Base-by-base conservation (phyloP, 2,888 invertebrate genomes). In the Polyploca ridens region DNA sequence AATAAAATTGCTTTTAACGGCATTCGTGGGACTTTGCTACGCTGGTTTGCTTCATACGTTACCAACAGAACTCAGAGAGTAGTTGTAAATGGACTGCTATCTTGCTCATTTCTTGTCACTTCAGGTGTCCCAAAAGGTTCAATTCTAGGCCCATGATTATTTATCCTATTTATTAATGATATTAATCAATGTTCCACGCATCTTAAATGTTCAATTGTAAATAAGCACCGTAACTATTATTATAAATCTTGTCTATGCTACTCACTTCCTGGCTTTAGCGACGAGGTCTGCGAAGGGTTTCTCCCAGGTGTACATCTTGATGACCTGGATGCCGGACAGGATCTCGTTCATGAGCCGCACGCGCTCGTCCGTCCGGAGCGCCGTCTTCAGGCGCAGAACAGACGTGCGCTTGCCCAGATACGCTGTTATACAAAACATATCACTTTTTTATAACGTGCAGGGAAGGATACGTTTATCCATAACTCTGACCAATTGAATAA, bases 271-370 rank as follows among this genome's bases (percentile, higher is more conserved):
- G 0, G 97, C 96, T 68, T 95, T 93, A 64, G 95, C 95, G 7
- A 98, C 96, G 13, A 97, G 90, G 64, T 96, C 95, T 1, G 96
- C 96, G 82, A 98, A 98, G 0, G 98, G 97, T 74, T 95, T 96
- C 87, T 98, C 98, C 96, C 98, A 98, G 0, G 97, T 97, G 86
- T 98, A 98, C 98, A 98, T 98, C 92, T 98, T 98, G 81, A 98
- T 97, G 16, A 98, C 97, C 81, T 97, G 96, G 79, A 98, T 98
- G 0, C 97, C 98, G 11, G 95, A 95, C 49, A 98, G 95, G 67
- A 94, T 94, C 90, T 99, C 99, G 81, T 97, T 98, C 96, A 99
- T 99, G 62, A 98, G 94, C 7, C 98, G 95, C 10, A 99, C 97
- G 64, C 99, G 95, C 84, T 98, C 97, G 88, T 99, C 99, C 0